phyloP scores from a whole-genome alignment of 2,113 vertebrate species.

The Ammospiza nelsoni region DNA sequence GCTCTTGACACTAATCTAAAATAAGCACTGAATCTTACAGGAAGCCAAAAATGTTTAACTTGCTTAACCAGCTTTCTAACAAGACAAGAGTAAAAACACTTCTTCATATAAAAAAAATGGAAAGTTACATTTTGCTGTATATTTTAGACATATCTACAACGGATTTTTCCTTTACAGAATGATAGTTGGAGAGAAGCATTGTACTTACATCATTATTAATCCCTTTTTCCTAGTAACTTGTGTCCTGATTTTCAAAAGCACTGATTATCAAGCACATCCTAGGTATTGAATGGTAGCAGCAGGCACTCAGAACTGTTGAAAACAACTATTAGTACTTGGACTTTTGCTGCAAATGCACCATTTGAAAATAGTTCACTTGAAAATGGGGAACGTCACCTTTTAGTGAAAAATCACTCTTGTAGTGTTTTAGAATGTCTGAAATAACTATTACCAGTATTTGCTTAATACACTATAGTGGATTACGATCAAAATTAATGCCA shows the following conservation, averaged over 20 bases:
- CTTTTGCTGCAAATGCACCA: not conserved
- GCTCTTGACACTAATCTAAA: conserved; percentile 23
- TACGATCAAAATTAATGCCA: conserved; percentile 53
- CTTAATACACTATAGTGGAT: not conserved
- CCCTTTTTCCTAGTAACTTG: conserved; percentile 26
- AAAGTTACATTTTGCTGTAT: not conserved
- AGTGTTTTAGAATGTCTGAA: conserved; percentile 31
- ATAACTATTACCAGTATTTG: not conserved
- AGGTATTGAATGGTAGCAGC: conserved; percentile 25
- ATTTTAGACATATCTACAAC: conserved; percentile 1
- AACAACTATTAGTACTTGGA: not conserved
- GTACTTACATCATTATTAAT: conserved; percentile 29
- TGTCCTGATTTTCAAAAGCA: conserved; percentile 60
- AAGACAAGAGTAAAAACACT: conserved; percentile 41
- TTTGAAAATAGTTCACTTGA: not conserved
- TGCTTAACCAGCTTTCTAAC: conserved; percentile 49
- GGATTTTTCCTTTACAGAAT: conserved; percentile 1
- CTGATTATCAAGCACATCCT: conserved; percentile 45
- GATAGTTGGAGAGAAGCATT: not conserved
- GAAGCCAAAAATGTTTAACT: conserved; percentile 10
- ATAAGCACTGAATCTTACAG: conserved; percentile 12
- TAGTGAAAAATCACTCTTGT: not conserved
- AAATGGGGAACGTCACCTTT: not conserved
- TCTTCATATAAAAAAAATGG: conserved; percentile 28
- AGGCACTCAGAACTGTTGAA: conserved; percentile 55